Evolutionary conservation across 2,113 vertebrate genomes (phyloP).

Genomic region (Notarius quadriscutis): DNA sequence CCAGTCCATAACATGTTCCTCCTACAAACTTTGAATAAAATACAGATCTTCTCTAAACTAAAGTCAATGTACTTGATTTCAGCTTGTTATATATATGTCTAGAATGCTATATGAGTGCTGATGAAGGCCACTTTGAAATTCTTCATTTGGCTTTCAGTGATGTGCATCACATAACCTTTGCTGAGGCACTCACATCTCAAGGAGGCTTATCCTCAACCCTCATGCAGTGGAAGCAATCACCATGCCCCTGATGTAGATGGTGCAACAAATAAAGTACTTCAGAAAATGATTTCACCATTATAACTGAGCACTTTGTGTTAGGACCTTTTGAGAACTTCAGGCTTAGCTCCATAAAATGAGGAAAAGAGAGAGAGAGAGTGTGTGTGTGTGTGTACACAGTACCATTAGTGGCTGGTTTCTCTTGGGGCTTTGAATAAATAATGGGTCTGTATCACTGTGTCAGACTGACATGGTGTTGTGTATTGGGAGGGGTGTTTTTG

Average conservation of each 20-base stretch:
- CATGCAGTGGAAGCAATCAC: conserved; percentile 66
- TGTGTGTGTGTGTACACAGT: conserved; percentile 21
- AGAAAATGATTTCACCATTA: conserved; percentile 70
- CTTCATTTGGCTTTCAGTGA: conserved; percentile 3
- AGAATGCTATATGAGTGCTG: neutral
- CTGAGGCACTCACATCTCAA: conserved; percentile 46
- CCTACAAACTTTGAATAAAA: neutral
- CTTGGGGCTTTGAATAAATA: conserved; percentile 38
- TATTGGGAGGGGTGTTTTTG: conserved; percentile 29
- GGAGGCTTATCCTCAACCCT: conserved; percentile 60
- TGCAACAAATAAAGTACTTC: conserved; percentile 69
- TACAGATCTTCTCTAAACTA: neutral
- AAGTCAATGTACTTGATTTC: neutral
- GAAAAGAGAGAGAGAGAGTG: neutral
- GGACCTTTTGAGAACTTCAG: conserved; percentile 57
- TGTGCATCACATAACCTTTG: conserved; percentile 32
- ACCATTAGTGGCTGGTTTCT: conserved; percentile 43
- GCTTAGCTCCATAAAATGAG: conserved; percentile 30
- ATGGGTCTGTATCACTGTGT: conserved; percentile 21
- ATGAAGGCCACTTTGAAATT: conserved; percentile 1
- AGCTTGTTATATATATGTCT: conserved; percentile 1
- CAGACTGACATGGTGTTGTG: conserved; percentile 3
- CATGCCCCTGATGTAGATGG: conserved; percentile 65
- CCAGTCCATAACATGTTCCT: neutral
- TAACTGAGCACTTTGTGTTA: conserved; percentile 65